Evolutionary conservation across 1,140 invertebrate genomes (phyloP).

Genomic region (Drosophila subpulchrella): DNA sequence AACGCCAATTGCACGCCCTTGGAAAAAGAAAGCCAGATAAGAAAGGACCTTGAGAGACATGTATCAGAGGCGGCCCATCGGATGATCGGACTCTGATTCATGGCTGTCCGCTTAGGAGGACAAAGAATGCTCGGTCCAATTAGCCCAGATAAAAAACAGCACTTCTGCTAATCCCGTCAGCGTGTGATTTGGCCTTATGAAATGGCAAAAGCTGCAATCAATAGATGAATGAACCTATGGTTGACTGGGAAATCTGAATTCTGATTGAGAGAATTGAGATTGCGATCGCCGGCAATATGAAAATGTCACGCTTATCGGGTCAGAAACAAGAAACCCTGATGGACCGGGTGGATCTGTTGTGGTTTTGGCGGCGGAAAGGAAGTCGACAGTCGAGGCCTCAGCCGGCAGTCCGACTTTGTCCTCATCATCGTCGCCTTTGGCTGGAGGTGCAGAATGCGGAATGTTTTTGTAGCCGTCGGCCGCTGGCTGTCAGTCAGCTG

Average conservation of each 20-base stretch:
- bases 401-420: conserved; percentile 45
- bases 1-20: conserved; percentile 63
- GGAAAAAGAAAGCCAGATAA: conserved; percentile 24
- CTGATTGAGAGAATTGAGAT: conserved; percentile 44
- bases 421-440: conserved; percentile 45
- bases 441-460: conserved; percentile 10
- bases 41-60: conserved; percentile 12
- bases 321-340: conserved; percentile 18
- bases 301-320: conserved; percentile 82
- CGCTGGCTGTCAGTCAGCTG: conserved; percentile 61
- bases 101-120: conserved; percentile 43
- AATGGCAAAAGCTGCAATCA: conserved; percentile 21
- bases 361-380: conserved; percentile 63
- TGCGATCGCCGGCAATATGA: conserved; percentile 69
- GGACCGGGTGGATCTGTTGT: conserved; percentile 53
- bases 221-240: conserved; percentile 38
- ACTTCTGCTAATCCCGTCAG: conserved; percentile 70
- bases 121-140: conserved; percentile 58
- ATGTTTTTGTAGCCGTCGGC: conserved; percentile 60
- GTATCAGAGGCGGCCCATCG: conserved; percentile 23
- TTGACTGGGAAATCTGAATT: conserved; percentile 20
- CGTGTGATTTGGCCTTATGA: conserved; percentile 74
- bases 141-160: conserved; percentile 64
- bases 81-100: conserved; percentile 58
- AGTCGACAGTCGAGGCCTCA: conserved; percentile 51